Percentiles rank a stretch among this genome's conserved stretches.
Conservation (phyloP, 2,797 vertebrate species). For the Merluccius polli region DNA sequence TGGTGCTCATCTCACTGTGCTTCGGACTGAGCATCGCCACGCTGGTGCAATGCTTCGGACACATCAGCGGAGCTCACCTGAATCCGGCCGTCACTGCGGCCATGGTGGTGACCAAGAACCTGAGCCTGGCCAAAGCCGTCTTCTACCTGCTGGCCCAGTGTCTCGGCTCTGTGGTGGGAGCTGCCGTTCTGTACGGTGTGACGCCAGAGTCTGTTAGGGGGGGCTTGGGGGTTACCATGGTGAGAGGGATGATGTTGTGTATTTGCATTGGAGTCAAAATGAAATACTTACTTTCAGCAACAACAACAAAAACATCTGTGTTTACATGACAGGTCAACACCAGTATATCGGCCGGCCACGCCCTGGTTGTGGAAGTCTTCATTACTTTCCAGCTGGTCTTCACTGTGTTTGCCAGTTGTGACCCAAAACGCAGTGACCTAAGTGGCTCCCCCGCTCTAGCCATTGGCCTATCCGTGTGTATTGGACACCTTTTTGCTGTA, state of each 20-base stretch:
- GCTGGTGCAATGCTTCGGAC: slow-evolving; percentile 86
- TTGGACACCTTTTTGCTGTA: slow-evolving; percentile 90
- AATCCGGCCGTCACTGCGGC: slow-evolving; percentile 85
- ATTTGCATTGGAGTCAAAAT: background rate
- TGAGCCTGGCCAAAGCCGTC: slow-evolving; percentile 81
- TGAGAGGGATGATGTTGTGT: slow-evolving; percentile 48
- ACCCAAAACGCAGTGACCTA: slow-evolving; percentile 81
- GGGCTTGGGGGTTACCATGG: slow-evolving; percentile 79
- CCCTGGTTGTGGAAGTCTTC: slow-evolving; percentile 84
- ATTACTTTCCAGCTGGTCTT: slow-evolving; percentile 91
- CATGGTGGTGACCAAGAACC: slow-evolving; percentile 84
- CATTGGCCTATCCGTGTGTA: slow-evolving; percentile 87
- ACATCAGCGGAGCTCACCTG: slow-evolving; percentile 88
- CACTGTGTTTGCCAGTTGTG: slow-evolving; percentile 89
- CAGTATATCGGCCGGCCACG: slow-evolving; percentile 80
- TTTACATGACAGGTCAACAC: slow-evolving; percentile 69
- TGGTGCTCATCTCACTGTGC: slow-evolving; percentile 86
- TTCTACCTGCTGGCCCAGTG: slow-evolving; percentile 87
- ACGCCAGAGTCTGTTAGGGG: slow-evolving; percentile 78
- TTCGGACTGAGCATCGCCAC: slow-evolving; percentile 89
- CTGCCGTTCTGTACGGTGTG: slow-evolving; percentile 82
- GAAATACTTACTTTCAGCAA: background rate
- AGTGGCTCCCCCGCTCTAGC: slow-evolving; percentile 84
- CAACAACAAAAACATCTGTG: background rate
- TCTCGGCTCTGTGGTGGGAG: slow-evolving; percentile 79